Evolutionary conservation across 2,113 vertebrate genomes (phyloP).

Genomic region (Myotis davidii): DNA sequence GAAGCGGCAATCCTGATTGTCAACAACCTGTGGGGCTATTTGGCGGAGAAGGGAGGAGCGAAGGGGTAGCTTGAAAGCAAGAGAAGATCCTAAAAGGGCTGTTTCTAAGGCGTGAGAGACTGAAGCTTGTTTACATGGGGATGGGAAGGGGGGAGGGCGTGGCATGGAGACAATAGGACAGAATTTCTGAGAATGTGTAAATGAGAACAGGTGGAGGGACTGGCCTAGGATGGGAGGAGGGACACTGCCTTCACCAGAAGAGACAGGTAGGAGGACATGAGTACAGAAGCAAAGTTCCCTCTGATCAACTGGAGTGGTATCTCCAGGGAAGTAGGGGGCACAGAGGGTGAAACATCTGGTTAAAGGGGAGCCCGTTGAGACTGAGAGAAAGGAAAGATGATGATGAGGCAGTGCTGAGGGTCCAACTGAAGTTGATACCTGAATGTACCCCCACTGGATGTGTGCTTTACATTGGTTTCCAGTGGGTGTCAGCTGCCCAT

Average conservation of each 20-base stretch:
- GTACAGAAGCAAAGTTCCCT: neutral
- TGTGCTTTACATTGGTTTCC: neutral
- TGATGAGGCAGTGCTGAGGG: neutral
- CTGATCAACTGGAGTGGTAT: neutral
- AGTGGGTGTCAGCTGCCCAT: neutral
- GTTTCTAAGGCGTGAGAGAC: neutral
- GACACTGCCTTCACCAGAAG: neutral
- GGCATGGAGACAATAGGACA: neutral
- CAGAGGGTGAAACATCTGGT: neutral
- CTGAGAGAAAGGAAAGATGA: neutral
- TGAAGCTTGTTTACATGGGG: neutral
- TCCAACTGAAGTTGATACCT: neutral
- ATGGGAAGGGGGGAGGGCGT: neutral
- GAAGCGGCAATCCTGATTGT: neutral
- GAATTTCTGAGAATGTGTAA: neutral
- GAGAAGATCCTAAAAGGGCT: neutral
- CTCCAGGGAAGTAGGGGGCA: neutral
- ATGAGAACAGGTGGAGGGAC: neutral
- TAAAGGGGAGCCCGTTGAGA: neutral
- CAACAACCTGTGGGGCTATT: neutral
- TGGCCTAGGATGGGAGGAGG: neutral
- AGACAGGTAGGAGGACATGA: neutral
- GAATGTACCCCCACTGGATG: neutral
- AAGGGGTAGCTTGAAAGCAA: neutral
- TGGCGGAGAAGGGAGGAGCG: neutral